These are phyloP conservation scores for Sebastes nivosus DNA, from an alignment of 2,797 vertebrate genomes.

Conservation along the genomic window DNA sequence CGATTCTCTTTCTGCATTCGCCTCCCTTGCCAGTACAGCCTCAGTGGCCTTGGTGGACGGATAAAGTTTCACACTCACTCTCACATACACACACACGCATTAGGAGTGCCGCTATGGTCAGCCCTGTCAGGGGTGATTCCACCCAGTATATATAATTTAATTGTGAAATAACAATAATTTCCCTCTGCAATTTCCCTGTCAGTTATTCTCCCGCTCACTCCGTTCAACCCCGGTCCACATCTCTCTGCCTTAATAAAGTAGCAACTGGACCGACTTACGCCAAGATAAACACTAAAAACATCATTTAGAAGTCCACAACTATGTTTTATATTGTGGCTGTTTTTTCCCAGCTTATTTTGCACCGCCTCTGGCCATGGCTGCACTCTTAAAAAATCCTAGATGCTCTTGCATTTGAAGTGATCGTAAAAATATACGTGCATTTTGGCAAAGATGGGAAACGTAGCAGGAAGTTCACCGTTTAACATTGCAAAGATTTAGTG, in stretches of 20 bases:
- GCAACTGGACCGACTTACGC: constrained; percentile 44
- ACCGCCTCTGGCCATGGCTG: constrained; percentile 24
- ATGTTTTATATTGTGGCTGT: constrained; percentile 54
- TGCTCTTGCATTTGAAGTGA: constrained; percentile 5
- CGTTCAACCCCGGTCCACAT: constrained; percentile 19
- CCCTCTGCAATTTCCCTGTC: constrained; percentile 76
- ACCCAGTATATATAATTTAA: constrained; percentile 80
- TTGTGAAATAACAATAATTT: constrained; percentile 83
- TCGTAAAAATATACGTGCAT: background rate
- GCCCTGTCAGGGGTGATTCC: constrained; percentile 78
- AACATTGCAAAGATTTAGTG: background rate
- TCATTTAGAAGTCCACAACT: constrained; percentile 67
- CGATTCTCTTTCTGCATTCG: constrained; percentile 53
- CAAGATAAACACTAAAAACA: constrained; percentile 74
- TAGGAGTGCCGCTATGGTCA: constrained; percentile 54
- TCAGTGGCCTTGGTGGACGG: constrained; percentile 72
- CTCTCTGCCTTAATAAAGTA: constrained; percentile 66
- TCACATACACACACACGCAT: constrained; percentile 36
- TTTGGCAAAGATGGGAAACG: background rate
- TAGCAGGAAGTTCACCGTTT: background rate
- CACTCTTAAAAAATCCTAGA: constrained; percentile 14
- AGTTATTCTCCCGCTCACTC: constrained; percentile 67
- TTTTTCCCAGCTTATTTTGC: constrained; percentile 48
- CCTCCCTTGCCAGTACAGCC: constrained; percentile 65
- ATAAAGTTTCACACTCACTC: constrained; percentile 73